Evolutionary conservation across 2,888 invertebrate genomes (phyloP).

Genomic region (Euzophera pinguis): DNA sequence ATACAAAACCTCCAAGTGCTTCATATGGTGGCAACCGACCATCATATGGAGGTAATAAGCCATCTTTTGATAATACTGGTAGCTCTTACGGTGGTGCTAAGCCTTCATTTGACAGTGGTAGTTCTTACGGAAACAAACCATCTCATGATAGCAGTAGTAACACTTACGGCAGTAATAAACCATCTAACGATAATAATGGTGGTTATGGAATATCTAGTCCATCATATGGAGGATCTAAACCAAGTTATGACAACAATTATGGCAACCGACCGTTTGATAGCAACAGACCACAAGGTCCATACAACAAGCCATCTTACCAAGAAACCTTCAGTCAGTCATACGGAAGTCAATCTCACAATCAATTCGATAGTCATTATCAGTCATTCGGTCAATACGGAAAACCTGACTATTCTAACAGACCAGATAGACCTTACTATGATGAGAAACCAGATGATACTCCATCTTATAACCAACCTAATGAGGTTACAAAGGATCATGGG

Average conservation of each 20-base stretch:
- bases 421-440: conserved; percentile 13
- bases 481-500: conserved; percentile 16
- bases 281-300: conserved; percentile 9
- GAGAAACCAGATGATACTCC: conserved; percentile 5
- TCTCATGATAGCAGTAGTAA: background rate
- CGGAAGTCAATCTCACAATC: background rate
- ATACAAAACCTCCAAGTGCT: conserved; percentile 13
- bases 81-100: background rate
- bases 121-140: background rate
- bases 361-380: conserved; percentile 10
- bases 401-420: background rate
- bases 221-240: conserved; percentile 2
- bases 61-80: background rate
- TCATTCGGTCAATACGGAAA: background rate
- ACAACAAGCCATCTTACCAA: conserved; percentile 10
- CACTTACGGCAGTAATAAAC: conserved; percentile 12
- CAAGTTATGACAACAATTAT: conserved; percentile 13
- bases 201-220: conserved; percentile 9
- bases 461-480: background rate
- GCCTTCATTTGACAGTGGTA: background rate
- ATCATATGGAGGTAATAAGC: conserved; percentile 6
- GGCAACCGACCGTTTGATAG: conserved; percentile 17
- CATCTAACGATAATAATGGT: conserved; percentile 18
- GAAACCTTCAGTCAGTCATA: background rate
- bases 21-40: conserved; percentile 20